These are phyloP conservation scores for Sapayoa aenigma DNA, from an alignment of 2,113 vertebrate genomes.

Conservation along the genomic window DNA sequence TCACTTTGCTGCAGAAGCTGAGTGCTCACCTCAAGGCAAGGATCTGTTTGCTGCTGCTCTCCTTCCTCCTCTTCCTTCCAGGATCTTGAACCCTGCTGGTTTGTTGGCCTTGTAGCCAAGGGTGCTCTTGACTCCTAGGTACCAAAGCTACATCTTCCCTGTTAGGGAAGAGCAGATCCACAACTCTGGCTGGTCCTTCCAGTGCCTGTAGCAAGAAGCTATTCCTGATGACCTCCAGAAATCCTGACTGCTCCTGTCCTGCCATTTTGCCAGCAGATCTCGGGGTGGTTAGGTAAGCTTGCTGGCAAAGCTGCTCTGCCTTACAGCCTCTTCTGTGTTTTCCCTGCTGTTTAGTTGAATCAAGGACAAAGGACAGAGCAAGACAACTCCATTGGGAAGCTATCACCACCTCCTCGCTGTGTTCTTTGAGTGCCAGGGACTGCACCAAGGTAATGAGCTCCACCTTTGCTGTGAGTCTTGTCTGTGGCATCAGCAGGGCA, in stretches of 20 bases:
- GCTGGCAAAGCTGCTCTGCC: neutral
- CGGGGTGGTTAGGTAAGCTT: neutral
- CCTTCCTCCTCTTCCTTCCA: neutral
- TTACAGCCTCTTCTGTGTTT: neutral
- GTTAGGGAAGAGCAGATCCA: neutral
- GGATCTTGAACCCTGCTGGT: neutral
- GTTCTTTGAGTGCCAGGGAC: neutral
- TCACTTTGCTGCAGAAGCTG: neutral
- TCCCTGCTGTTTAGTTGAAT: neutral
- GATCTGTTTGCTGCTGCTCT: neutral
- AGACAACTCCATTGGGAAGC: neutral
- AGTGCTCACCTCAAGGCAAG: neutral
- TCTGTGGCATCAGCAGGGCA: neutral
- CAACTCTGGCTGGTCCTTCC: neutral
- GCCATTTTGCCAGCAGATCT: neutral
- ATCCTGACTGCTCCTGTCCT: neutral
- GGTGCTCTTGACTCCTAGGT: neutral
- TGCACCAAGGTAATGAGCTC: neutral
- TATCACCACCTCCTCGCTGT: neutral
- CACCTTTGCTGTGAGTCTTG: neutral
- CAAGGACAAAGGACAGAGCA: neutral
- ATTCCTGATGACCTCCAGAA: neutral
- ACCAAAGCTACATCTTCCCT: neutral
- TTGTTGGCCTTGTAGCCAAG: neutral
- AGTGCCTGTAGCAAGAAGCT: neutral